Percentiles rank a stretch among this genome's conserved stretches.
These are phyloP conservation scores for Equus quagga DNA, from an alignment of 2,113 vertebrate species.

Conservation along the genomic window DNA sequence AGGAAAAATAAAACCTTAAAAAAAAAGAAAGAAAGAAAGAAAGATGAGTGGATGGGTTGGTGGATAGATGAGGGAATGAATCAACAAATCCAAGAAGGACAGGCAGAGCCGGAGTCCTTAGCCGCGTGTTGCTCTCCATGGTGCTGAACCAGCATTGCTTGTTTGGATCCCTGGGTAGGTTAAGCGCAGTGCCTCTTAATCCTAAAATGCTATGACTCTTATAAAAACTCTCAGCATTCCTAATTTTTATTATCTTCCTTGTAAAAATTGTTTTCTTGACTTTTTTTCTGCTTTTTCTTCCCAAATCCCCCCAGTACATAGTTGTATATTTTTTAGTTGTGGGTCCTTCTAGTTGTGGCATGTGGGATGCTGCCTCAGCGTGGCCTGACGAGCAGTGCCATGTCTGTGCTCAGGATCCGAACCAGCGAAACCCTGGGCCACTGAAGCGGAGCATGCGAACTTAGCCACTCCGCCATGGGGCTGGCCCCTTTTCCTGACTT, in stretches of 20 bases:
- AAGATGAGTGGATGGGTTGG: not conserved
- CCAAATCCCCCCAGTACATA: too few relatives aligned
- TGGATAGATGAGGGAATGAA: not conserved
- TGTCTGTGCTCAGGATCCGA: too few relatives aligned
- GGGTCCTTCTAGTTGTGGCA: too few relatives aligned
- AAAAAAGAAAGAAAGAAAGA: too few relatives aligned
- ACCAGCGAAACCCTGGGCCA: too few relatives aligned
- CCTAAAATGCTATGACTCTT: not conserved
- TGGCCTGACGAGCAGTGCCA: too few relatives aligned
- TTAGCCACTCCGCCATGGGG: too few relatives aligned
- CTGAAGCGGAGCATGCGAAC: too few relatives aligned
- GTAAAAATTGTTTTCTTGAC: not conserved
- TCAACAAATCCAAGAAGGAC: not conserved
- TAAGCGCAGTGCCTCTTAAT: not conserved
- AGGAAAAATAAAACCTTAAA: too few relatives aligned
- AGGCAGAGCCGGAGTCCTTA: fast-evolving
- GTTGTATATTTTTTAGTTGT: too few relatives aligned
- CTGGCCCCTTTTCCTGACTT: not conserved
- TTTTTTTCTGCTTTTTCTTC: too few relatives aligned
- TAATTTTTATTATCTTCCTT: not conserved
- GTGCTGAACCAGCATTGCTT: not conserved
- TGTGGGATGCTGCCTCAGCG: too few relatives aligned
- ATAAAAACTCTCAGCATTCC: not conserved
- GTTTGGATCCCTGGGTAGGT: fast-evolving
- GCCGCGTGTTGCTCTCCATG: not conserved